phyloP scores from a whole-genome alignment of 1,140 invertebrate species.

The Phocides pigmalion region DNA sequence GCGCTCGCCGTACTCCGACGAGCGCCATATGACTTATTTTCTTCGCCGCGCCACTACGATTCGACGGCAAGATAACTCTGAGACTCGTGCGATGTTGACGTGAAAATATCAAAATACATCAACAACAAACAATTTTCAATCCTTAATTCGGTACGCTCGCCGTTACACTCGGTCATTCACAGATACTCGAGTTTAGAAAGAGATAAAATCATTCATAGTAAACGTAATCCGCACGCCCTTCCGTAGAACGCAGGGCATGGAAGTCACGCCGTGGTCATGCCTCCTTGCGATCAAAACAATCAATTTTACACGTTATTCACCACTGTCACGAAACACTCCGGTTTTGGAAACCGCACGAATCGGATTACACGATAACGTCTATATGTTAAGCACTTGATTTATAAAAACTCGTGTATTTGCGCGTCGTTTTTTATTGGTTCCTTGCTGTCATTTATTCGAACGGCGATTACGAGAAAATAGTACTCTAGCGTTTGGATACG shows the following conservation, averaged over 20 bases:
- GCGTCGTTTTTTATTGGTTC: conserved; percentile 82
- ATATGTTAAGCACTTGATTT: conserved; percentile 73
- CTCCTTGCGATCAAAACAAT: conserved; percentile 76
- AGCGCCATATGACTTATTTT: conserved; percentile 68
- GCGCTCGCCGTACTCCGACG: conserved; percentile 55
- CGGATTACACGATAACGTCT: conserved; percentile 63
- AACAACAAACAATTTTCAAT: conserved; percentile 81
- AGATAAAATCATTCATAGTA: conserved; percentile 84
- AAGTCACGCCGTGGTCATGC: conserved; percentile 81
- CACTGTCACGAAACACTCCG: conserved; percentile 52
- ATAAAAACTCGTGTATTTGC: conserved; percentile 78
- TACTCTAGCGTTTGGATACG: conserved; percentile 59
- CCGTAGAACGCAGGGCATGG: conserved; percentile 82
- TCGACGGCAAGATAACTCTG: conserved; percentile 62
- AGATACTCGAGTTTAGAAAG: conserved; percentile 81
- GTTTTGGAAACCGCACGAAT: conserved; percentile 52
- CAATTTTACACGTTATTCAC: conserved; percentile 54
- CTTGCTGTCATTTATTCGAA: conserved; percentile 80
- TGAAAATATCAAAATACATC: conserved; percentile 77
- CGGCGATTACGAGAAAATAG: conserved; percentile 72
- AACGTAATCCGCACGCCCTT: conserved; percentile 82
- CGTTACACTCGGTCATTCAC: conserved; percentile 82
- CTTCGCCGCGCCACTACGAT: conserved; percentile 54
- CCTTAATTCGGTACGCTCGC: conserved; percentile 80
- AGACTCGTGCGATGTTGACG: conserved; percentile 64